phyloP scores from a whole-genome alignment of 2,113 vertebrate species.

The Ctenodactylus gundi region DNA sequence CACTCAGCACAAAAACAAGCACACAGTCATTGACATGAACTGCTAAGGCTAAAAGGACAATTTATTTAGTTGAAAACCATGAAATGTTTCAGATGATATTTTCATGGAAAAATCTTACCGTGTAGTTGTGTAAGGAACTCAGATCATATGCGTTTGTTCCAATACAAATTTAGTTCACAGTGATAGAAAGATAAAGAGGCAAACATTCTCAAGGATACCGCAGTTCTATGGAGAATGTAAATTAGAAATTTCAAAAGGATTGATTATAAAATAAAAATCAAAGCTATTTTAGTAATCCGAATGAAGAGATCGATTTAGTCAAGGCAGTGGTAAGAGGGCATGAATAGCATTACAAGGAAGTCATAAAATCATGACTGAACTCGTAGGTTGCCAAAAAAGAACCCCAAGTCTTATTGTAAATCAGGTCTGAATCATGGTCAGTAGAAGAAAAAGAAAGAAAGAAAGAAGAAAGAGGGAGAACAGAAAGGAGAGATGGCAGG shows the following conservation, averaged over 20 bases:
- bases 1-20: not conserved
- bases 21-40: not conserved
- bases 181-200: not conserved
- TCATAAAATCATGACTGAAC: not conserved
- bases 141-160: not conserved
- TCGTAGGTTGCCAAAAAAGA: not conserved
- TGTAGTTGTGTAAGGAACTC: not conserved
- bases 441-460: not conserved
- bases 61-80: not conserved
- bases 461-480: not conserved
- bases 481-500: accelerated
- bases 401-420: not conserved
- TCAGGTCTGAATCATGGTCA: not conserved
- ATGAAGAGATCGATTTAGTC: not conserved
- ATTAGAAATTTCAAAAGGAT: constrained; percentile 1
- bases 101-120: not conserved
- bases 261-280: not conserved
- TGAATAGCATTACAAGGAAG: not conserved
- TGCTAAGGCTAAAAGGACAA: not conserved
- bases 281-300: not conserved
- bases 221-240: not conserved
- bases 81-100: not conserved
- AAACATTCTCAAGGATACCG: not conserved
- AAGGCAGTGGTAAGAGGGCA: not conserved
- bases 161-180: not conserved